Conservation (phyloP, 2,888 invertebrate species). For the Epinotia nisella region DNA sequence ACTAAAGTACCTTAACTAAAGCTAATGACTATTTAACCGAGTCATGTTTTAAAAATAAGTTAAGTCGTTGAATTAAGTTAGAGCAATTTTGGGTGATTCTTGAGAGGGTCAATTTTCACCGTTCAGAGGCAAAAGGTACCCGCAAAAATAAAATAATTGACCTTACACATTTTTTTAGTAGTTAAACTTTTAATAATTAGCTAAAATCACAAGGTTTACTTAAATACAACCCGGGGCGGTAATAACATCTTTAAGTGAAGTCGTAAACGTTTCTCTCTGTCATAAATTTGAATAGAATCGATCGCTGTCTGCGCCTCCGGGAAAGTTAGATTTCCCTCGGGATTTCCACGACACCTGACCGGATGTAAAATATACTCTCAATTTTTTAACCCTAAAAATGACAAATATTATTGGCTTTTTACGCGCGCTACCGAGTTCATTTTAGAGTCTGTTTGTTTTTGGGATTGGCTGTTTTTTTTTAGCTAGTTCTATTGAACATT, state of each 20-base stretch:
- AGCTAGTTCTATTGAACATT: not conserved
- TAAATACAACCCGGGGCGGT: conserved; percentile 40
- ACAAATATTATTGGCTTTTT: conserved; percentile 49
- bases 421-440: not conserved
- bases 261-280: conserved; percentile 78
- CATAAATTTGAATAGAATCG: conserved; percentile 85
- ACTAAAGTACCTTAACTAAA: conserved; percentile 3
- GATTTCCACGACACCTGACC: conserved; percentile 83
- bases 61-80: not conserved
- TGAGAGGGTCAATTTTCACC: too few relatives aligned
- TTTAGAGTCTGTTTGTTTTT: conserved; percentile 6
- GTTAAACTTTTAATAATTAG: too few relatives aligned
- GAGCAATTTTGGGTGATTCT: too few relatives aligned
- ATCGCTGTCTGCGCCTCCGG: conserved; percentile 84
- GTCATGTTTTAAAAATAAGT: not conserved
- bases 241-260: conserved; percentile 60
- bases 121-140: too few relatives aligned
- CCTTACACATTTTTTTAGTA: too few relatives aligned
- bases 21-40: not conserved
- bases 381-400: conserved; percentile 68
- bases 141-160: too few relatives aligned
- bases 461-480: not conserved
- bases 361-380: conserved; percentile 82
- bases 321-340: conserved; percentile 84
- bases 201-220: too few relatives aligned